A percentile compares a stretch with the other conserved stretches of the same genome.
These are phyloP conservation scores for Tapirus indicus DNA, from an alignment of 2,797 vertebrate species.

Conservation along the genomic window DNA sequence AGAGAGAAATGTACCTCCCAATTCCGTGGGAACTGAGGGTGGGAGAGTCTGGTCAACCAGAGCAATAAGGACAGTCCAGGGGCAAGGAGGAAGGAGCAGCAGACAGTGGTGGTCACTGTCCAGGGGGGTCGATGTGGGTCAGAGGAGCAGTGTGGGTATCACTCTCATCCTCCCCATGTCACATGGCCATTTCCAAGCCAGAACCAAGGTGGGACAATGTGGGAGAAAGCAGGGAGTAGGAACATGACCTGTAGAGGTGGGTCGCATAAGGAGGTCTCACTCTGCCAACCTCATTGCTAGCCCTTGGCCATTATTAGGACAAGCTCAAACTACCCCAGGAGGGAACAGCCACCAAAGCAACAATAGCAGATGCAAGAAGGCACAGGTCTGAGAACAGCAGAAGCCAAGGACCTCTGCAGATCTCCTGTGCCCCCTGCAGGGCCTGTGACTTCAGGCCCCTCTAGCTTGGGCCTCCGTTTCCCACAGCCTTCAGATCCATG, in stretches of 20 bases:
- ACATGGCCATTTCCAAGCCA: background rate
- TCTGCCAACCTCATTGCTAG: background rate
- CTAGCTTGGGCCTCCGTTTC: background rate
- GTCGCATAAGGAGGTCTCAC: rapidly evolving
- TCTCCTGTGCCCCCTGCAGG: background rate
- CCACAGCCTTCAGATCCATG: background rate
- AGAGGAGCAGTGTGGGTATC: background rate
- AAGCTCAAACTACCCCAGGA: background rate
- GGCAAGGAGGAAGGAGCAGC: background rate
- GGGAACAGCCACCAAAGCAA: background rate
- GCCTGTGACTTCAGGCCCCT: background rate
- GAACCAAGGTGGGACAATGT: background rate
- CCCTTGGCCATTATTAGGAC: background rate
- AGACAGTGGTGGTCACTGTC: background rate
- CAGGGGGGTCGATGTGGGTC: rapidly evolving
- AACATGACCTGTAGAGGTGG: rapidly evolving
- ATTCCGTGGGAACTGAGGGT: background rate
- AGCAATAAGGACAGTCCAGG: background rate
- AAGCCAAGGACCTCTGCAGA: background rate
- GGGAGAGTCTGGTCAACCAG: background rate
- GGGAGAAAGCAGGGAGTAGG: background rate
- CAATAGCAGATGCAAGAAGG: background rate
- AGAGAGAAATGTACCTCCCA: background rate
- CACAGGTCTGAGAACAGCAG: background rate
- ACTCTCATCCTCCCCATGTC: background rate